Evolutionary conservation across 1,140 invertebrate species (phyloP).

Genomic region (Cotesia chilonis): DNA sequence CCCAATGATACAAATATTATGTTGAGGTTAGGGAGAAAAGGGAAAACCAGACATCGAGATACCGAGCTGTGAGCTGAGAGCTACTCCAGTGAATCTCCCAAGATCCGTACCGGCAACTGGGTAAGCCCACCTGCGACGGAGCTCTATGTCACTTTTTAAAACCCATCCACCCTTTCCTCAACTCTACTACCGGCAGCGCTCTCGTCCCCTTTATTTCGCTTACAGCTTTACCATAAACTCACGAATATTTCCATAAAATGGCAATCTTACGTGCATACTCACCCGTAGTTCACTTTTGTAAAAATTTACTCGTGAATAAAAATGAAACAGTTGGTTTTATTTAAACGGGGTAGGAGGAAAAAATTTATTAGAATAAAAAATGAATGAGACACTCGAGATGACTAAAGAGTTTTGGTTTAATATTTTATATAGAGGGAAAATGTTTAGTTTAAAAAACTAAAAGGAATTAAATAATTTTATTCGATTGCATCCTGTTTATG

Average conservation of each 20-base stretch:
- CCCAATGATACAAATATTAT: too few species aligned
- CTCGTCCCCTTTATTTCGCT: too few species aligned
- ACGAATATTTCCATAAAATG: slow-evolving; percentile 27
- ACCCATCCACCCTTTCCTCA: slow-evolving; percentile 5
- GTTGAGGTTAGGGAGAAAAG: too few species aligned
- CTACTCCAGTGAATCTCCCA: slow-evolving; percentile 24
- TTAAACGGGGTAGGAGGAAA: background rate
- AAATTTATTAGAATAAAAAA: slow-evolving; percentile 11
- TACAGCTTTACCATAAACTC: background rate
- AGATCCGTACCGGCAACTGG: slow-evolving; percentile 14
- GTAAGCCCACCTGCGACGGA: slow-evolving; percentile 29
- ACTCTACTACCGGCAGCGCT: too few species aligned
- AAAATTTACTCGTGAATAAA: slow-evolving; percentile 21
- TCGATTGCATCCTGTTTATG: slow-evolving; percentile 11
- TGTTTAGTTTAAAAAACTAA: background rate
- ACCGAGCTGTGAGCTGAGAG: slow-evolving; percentile 22
- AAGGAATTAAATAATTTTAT: slow-evolving; percentile 1
- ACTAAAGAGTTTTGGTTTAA: background rate
- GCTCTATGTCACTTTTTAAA: slow-evolving; percentile 23
- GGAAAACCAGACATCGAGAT: background rate
- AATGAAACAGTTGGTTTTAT: slow-evolving; percentile 23
- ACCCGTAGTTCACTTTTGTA: background rate
- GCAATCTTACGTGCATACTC: slow-evolving; percentile 12
- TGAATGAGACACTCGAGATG: background rate
- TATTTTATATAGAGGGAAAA: background rate